Conservation (phyloP, 2,888 invertebrate species). For the Hymenopus coronatus region DNA sequence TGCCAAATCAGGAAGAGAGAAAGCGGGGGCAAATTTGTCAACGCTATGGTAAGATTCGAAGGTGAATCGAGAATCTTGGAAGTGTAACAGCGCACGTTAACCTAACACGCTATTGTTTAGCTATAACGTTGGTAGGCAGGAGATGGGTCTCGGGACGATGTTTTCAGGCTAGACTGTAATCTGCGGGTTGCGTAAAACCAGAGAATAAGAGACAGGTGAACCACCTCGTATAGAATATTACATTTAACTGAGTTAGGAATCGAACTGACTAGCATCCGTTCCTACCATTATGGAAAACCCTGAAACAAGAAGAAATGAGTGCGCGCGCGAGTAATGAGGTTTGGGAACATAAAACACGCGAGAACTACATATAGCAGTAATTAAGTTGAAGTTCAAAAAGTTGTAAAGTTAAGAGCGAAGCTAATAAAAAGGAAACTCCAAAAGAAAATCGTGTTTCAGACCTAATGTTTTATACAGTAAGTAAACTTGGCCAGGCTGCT, state of each 20-base stretch:
- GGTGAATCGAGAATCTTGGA: too few relatives aligned
- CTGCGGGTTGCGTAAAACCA: too few relatives aligned
- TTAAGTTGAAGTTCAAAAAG: neutral
- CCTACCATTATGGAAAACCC: neutral
- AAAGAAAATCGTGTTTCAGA: neutral
- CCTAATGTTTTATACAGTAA: neutral
- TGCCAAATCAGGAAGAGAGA: too few relatives aligned
- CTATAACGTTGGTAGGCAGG: too few relatives aligned
- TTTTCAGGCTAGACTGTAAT: too few relatives aligned
- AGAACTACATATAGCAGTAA: neutral
- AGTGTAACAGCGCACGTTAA: too few relatives aligned
- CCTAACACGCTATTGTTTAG: too few relatives aligned
- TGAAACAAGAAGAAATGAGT: neutral
- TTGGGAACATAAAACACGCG: neutral
- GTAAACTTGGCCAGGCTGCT: neutral
- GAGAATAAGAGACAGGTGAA: too few relatives aligned
- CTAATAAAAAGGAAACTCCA: neutral
- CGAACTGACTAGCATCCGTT: neutral
- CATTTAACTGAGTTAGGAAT: neutral
- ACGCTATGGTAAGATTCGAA: too few relatives aligned
- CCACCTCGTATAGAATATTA: too few relatives aligned
- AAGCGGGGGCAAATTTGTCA: too few relatives aligned
- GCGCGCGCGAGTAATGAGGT: neutral
- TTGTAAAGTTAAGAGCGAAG: neutral
- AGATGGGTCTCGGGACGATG: too few relatives aligned